Conservation (phyloP, 2,888 invertebrate species). For the Erannis defoliaria region DNA sequence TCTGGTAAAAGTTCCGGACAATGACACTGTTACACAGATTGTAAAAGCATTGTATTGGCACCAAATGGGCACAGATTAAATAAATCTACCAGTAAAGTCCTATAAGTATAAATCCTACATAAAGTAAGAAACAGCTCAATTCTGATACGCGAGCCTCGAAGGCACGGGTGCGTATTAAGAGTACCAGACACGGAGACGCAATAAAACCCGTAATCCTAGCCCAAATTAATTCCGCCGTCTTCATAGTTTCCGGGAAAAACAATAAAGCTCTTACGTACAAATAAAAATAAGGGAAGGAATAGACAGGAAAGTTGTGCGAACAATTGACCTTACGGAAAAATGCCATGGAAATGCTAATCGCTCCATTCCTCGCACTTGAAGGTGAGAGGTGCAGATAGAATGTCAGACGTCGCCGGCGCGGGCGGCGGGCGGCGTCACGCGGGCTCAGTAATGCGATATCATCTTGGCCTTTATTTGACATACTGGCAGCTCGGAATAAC, state of each 20-base stretch:
- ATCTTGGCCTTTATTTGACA: constrained; percentile 33
- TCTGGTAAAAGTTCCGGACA: too few relatives aligned
- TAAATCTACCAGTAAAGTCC: too few relatives aligned
- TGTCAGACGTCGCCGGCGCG: constrained; percentile 44
- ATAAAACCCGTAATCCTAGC: constrained; percentile 21
- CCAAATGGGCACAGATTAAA: too few relatives aligned
- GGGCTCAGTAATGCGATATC: constrained; percentile 5
- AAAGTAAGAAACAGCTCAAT: background rate
- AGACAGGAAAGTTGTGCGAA: constrained; percentile 20
- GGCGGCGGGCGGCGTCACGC: background rate
- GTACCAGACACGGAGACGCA: constrained; percentile 19
- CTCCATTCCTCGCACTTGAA: constrained; percentile 68
- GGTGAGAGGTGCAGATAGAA: constrained; percentile 66
- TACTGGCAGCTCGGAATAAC: constrained; percentile 4
- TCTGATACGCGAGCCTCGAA: background rate
- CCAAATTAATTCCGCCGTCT: constrained; percentile 26
- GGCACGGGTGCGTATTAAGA: background rate
- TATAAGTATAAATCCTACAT: background rate
- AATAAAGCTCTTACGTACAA: constrained; percentile 28
- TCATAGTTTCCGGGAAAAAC: constrained; percentile 25
- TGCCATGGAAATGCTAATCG: constrained; percentile 83
- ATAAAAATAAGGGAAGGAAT: constrained; percentile 28
- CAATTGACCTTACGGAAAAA: constrained; percentile 67
- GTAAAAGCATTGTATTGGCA: too few relatives aligned
- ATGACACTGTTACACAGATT: too few relatives aligned